These are phyloP conservation scores for Sogatella furcifera DNA, from an alignment of 1,140 invertebrate genomes.

Conservation along the genomic window DNA sequence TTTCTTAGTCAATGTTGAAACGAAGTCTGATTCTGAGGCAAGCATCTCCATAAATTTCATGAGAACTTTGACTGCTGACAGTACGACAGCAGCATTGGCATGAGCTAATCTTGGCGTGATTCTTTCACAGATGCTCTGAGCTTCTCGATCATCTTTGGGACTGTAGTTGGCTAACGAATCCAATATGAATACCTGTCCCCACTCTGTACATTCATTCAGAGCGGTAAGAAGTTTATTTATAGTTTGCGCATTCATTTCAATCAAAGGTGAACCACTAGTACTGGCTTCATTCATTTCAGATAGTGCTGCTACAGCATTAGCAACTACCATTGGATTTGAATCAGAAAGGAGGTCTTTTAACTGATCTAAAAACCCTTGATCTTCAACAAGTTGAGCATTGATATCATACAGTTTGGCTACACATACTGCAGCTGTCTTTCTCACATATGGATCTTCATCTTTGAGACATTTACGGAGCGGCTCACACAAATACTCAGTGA, in stretches of 20 bases:
- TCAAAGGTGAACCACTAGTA: slow-evolving; percentile 79
- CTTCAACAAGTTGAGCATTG: slow-evolving; percentile 92
- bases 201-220: slow-evolving; percentile 98
- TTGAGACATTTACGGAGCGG: slow-evolving; percentile 95
- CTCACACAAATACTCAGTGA: slow-evolving; percentile 99
- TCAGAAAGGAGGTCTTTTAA: slow-evolving; percentile 94
- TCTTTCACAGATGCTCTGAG: slow-evolving; percentile 98
- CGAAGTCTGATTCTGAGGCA: slow-evolving; percentile 85
- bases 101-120: slow-evolving; percentile 96
- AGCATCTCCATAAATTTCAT: slow-evolving; percentile 99
- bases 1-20: slow-evolving; percentile 89
- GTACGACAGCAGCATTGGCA: slow-evolving; percentile 98
- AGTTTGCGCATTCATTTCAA: slow-evolving; percentile 95
- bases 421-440: slow-evolving; percentile 98
- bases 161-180: slow-evolving; percentile 96
- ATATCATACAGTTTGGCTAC: slow-evolving; percentile 99
- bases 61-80: slow-evolving; percentile 93
- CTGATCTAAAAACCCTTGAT: slow-evolving; percentile 96
- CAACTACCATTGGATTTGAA: slow-evolving; percentile 99
- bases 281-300: slow-evolving; percentile 98
- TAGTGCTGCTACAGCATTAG: slow-evolving; percentile 96
- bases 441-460: slow-evolving; percentile 98
- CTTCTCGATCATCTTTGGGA: slow-evolving; percentile 94
- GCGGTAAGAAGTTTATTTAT: slow-evolving; percentile 98
- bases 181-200: slow-evolving; percentile 98